A percentile compares a stretch with the other conserved stretches of the same genome.
Conservation (phyloP, 1,140 invertebrate species). For the Odontomachus brunneus region DNA sequence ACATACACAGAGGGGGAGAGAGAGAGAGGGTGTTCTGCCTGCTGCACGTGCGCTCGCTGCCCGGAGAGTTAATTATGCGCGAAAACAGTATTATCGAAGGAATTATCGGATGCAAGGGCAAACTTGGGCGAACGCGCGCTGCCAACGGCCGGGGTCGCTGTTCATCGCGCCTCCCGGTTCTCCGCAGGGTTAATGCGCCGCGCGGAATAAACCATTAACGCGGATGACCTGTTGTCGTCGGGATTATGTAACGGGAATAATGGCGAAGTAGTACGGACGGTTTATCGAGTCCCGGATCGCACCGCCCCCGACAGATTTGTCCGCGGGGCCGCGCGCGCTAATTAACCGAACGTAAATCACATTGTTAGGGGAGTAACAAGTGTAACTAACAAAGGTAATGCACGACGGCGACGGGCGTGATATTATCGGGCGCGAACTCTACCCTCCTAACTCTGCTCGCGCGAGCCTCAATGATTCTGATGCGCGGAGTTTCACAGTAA, state of each 20-base stretch:
- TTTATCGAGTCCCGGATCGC: conserved; percentile 1
- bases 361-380: not conserved
- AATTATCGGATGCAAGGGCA: conserved; percentile 71
- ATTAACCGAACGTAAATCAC: not conserved
- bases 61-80: conserved; percentile 73
- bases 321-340: not conserved
- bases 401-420: not conserved
- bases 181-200: conserved; percentile 60
- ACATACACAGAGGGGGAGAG: not conserved
- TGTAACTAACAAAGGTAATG: not conserved
- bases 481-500: conserved; percentile 6
- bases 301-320: not conserved
- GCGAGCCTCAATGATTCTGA: not conserved
- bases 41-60: conserved; percentile 41
- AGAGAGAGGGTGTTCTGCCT: not conserved
- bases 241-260: conserved; percentile 1
- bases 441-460: too few relatives aligned
- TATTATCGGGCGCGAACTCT: not conserved
- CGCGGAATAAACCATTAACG: conserved; percentile 66
- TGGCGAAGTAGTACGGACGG: not conserved
- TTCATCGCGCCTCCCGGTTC: conserved; percentile 35
- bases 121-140: conserved; percentile 70
- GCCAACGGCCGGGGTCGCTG: conserved; percentile 21
- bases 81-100: conserved; percentile 76
- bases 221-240: conserved; percentile 54